These are phyloP conservation scores for Emberiza fucata DNA, from an alignment of 2,113 vertebrate species.

Conservation along the genomic window DNA sequence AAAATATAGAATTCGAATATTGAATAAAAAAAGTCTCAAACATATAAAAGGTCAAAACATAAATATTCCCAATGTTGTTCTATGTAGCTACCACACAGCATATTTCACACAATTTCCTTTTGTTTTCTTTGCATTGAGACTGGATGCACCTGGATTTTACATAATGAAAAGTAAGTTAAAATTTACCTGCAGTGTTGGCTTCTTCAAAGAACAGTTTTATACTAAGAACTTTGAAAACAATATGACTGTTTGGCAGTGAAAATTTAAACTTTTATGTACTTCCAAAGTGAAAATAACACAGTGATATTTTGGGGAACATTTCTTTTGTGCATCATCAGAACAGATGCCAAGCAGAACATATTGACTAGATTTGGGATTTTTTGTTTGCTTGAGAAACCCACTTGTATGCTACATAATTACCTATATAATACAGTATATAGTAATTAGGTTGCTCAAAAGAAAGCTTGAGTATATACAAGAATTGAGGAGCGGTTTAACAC, in stretches of 20 bases:
- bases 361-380: not conserved
- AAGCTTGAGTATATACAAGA: not conserved
- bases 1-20: not conserved
- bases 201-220: not conserved
- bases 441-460: not conserved
- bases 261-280: not conserved
- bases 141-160: not conserved
- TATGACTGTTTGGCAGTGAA: not conserved
- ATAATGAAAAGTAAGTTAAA: not conserved
- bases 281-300: not conserved
- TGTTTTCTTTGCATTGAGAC: not conserved
- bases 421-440: not conserved
- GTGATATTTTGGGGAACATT: not conserved
- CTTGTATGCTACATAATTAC: not conserved
- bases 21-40: not conserved
- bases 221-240: not conserved
- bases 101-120: not conserved
- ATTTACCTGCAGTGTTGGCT: not conserved
- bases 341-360: not conserved
- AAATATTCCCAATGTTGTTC: not conserved
- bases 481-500: not conserved
- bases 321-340: not conserved
- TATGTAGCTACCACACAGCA: not conserved
- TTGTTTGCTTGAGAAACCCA: not conserved
- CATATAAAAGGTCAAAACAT: not conserved